Base-by-base conservation (phyloP, 2,888 invertebrate genomes). In the Penaeus monodon region DNA sequence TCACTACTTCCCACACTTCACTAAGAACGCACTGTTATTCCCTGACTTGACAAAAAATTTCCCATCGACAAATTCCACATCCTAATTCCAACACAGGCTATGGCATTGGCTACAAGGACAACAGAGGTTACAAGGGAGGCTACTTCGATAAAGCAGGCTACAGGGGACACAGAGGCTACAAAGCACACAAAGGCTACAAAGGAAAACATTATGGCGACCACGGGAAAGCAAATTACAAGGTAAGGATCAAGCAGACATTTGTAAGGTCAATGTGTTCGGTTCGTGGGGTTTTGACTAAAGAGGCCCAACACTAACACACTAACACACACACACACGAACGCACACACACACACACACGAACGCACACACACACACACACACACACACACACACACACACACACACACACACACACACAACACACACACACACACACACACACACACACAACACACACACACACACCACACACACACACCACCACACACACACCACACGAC, bases 181-280 rank as follows among this genome's bases (percentile, higher is more conserved):
- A 94, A 90, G 95, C 94, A 0, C 92, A 94, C 90, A 95, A 96
- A 89, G 96, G 96, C 0, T 95, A 96, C 93, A 95, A 96, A 91
- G 94, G 94, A 44, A 94, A 95, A 91, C 95, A 96, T 90, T 95
- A 96, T 91, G 96, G 95, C 10, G 96, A 96, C 74, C 95, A 96
- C 91, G 96, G 96, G 24, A 92, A 93, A 89, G 95, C 96, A 91
- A 95, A 96, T 91, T 57, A 84, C 29, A 78, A 73, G 64, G 88
- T 88, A 44, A 81, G 88, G 63, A 22, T 44, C 24, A 38, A 24
- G 1, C 20, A 44, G 44, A 44, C 6, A 44, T 44, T 44, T 22
- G 24, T 79, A 88, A 81, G 85, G 77, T 7, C 66, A 88, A 70
- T 10, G 44, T 44, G 44, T 44, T 44, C 44, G 44, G 38, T 6